Evolutionary conservation across 2,888 invertebrate species (phyloP), one percentile per base, ranked within the genome.

Genomic region (Dilophus febrilis): DNA sequence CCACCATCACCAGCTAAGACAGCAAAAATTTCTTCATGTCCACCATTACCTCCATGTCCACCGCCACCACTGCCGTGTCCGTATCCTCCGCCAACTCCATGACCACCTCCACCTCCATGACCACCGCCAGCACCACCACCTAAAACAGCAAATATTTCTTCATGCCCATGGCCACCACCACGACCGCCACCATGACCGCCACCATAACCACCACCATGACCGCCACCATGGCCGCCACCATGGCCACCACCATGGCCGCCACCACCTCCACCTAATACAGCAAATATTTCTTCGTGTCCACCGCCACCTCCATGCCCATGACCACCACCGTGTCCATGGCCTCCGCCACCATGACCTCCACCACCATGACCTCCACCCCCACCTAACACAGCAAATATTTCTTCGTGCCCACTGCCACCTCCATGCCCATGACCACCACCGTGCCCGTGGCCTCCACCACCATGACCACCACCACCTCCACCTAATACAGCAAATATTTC

Each of bases 11-110:
- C 4, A 8, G 22, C 4, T 22, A 22, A 22, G 5, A 8, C 4
- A 22, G 22, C 4, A 22, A 8, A 6, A 8, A 22, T 22, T 22
- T 22, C 35, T 5, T 27, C 35, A 14, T 27, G 26, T 13, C 17
- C 11, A 7, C 33, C 14, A 8, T 10, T 7, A 22, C 22, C 22
- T 22, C 22, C 22, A 22, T 22, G 22, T 6, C 22, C 22, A 11
- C 11, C 17, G 14, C 38, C 31, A 39, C n/a, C 27, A 37, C 18
- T 37, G 35, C 33, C 33, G 14, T 33, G 33, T 33, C 33, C 33
- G 7, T 14, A 7, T 33, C 33, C 33, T n/a, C 30, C 30, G 30
- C 30, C 30, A 14, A 5, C 30, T 13, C 30, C 30, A 14, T 14
- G 22, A 22, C 22, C 22, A 22, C 22, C 22, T 22, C 22, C 22